Evolutionary conservation across 2,797 vertebrate species (phyloP).

Genomic region (Heteromormyrus szaboi): DNA sequence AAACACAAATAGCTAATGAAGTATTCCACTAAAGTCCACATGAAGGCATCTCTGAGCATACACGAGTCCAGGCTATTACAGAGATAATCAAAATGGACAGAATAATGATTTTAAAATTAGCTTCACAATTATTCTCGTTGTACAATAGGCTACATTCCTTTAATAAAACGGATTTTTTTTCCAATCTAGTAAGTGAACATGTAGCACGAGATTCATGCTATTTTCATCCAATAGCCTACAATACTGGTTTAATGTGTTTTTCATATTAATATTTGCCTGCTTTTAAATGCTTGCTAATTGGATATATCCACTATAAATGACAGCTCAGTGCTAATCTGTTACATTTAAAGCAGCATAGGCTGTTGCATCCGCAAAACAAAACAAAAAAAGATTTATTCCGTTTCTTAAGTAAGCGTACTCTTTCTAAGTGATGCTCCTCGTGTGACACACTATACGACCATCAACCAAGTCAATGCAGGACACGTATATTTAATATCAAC

Average conservation of each 20-base stretch:
- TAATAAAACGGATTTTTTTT: not conserved
- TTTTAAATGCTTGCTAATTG: not conserved
- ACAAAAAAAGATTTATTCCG: not conserved
- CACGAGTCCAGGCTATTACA: not conserved
- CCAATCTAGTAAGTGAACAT: not conserved
- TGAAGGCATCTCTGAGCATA: not conserved
- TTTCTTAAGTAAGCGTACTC: not conserved
- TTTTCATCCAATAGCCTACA: not conserved
- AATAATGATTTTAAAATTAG: not conserved
- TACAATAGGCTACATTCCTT: not conserved
- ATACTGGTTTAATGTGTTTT: not conserved
- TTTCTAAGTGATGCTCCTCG: not conserved
- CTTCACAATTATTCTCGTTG: not conserved
- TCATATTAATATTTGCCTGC: not conserved
- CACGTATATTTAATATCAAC: not conserved
- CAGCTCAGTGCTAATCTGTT: not conserved
- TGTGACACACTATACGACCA: not conserved
- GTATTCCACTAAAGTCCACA: not conserved
- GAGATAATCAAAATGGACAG: not conserved
- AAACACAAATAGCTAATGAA: not conserved
- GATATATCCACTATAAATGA: not conserved
- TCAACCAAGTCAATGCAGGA: not conserved
- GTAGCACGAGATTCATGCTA: not conserved
- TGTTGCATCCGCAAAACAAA: not conserved
- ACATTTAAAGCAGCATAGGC: not conserved